These are phyloP conservation scores for Rhopalosiphum nymphaeae DNA, from an alignment of 2,888 invertebrate species.

Conservation along the genomic window DNA sequence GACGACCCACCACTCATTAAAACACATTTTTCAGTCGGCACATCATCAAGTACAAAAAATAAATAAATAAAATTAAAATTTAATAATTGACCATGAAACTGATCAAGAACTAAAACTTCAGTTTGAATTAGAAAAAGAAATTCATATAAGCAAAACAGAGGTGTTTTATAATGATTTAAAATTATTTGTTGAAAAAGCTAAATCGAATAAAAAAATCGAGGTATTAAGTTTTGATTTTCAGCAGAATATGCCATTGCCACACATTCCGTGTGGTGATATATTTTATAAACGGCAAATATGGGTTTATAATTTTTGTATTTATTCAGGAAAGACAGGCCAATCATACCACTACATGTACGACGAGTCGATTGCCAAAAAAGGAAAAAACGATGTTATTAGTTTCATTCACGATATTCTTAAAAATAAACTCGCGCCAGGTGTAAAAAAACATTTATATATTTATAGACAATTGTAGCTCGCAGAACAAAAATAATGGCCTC, in stretches of 20 bases:
- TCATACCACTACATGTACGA: not conserved
- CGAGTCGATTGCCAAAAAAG: not conserved
- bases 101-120: not conserved
- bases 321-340: not conserved
- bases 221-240: not conserved
- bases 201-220: not conserved
- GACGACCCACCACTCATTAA: too few species aligned
- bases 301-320: conserved; percentile 12
- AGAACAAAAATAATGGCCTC: not conserved
- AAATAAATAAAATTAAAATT: too few species aligned
- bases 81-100: conserved; percentile 1
- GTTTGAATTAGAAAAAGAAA: conserved; percentile 4
- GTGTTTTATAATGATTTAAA: conserved; percentile 16
- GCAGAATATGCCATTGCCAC: not conserved
- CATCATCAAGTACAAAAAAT: too few species aligned
- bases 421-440: not conserved
- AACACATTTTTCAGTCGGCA: too few species aligned
- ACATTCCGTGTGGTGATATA: not conserved
- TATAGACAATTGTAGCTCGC: not conserved
- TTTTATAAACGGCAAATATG: conserved; percentile 6
- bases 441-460: not conserved
- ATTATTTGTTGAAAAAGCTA: conserved; percentile 1
- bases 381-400: not conserved
- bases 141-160: conserved; percentile 26
- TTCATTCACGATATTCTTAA: not conserved